phyloP scores from a whole-genome alignment of 2,888 invertebrate genomes.

The Aleiodes alternator region DNA sequence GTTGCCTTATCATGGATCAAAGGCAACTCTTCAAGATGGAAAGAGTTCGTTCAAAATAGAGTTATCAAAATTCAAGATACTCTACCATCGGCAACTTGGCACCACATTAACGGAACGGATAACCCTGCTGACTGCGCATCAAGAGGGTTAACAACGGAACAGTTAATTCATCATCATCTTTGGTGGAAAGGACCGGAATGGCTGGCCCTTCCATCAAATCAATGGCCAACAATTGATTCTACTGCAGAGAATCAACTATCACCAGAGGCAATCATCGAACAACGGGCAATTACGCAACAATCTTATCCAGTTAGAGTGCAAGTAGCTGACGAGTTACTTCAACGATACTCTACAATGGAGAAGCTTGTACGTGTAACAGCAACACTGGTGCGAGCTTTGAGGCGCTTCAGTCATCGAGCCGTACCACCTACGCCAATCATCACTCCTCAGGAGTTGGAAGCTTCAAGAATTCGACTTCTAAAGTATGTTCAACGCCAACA shows the following conservation, averaged over 20 bases:
- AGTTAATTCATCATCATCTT: constrained; percentile 28
- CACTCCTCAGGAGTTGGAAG: too few relatives aligned
- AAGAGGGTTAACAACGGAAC: constrained; percentile 43
- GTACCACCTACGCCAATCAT: too few relatives aligned
- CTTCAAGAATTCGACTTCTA: too few relatives aligned
- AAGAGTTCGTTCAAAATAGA: constrained; percentile 53
- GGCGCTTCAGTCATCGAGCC: too few relatives aligned
- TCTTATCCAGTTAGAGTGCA: too few relatives aligned
- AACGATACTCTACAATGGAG: too few relatives aligned
- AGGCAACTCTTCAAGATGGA: constrained; percentile 49
- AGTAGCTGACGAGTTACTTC: too few relatives aligned
- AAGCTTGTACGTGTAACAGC: too few relatives aligned
- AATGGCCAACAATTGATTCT: neutral
- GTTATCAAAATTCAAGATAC: constrained; percentile 50
- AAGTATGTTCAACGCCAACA: too few relatives aligned
- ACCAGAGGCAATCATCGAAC: neutral
- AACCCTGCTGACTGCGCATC: constrained; percentile 55
- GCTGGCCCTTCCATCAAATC: neutral
- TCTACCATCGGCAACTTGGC: constrained; percentile 36
- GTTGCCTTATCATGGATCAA: constrained; percentile 46
- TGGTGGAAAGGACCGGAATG: neutral
- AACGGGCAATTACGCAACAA: too few relatives aligned
- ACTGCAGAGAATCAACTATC: neutral
- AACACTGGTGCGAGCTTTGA: too few relatives aligned
- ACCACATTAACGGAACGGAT: constrained; percentile 47